Evolutionary conservation across 2,113 vertebrate genomes (phyloP).

Genomic region (Columba janthina): DNA sequence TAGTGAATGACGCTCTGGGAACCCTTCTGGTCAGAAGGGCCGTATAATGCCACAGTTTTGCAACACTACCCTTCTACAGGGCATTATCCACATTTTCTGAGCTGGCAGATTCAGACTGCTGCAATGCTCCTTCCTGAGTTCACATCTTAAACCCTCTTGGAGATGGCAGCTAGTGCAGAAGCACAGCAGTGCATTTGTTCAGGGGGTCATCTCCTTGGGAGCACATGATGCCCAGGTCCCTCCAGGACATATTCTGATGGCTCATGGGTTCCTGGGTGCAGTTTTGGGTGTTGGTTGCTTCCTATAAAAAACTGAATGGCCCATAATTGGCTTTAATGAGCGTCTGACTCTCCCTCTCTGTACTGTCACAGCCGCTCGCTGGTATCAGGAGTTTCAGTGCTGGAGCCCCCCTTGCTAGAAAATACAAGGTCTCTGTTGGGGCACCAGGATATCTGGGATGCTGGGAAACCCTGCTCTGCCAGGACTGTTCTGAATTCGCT

Average conservation of each 20-base stretch:
- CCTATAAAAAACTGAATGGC: background rate
- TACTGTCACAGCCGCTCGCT: background rate
- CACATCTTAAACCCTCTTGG: background rate
- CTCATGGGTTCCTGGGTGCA: background rate
- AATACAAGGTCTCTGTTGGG: background rate
- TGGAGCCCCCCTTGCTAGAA: background rate
- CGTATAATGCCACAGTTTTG: background rate
- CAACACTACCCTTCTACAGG: rapidly evolving
- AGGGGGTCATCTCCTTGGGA: background rate
- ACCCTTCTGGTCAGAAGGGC: background rate
- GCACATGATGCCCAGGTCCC: background rate
- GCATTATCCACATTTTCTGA: background rate
- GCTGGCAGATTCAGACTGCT: background rate
- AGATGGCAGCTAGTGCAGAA: background rate
- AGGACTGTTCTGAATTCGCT: background rate
- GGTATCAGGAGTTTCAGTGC: background rate
- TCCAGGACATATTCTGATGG: background rate
- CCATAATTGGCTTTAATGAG: background rate
- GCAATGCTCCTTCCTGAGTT: background rate
- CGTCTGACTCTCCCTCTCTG: background rate
- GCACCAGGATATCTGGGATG: rapidly evolving
- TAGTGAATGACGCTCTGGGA: background rate
- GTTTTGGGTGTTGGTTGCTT: background rate
- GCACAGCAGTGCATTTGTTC: background rate
- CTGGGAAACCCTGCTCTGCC: background rate